Evolutionary conservation across 1,140 invertebrate species (phyloP).

Genomic region (Hyphantria cunea): DNA sequence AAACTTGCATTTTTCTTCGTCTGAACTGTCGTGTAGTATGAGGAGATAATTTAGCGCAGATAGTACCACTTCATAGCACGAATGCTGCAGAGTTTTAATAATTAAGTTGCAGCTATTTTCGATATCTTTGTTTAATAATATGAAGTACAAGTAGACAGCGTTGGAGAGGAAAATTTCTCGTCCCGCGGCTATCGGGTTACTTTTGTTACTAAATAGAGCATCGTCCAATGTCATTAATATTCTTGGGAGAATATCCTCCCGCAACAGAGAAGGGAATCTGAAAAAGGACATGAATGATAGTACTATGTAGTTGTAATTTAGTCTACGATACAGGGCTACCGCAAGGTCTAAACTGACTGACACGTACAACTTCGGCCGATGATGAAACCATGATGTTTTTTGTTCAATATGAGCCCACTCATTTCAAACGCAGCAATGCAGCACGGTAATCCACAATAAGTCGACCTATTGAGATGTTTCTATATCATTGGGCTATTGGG

Average conservation of each 20-base stretch:
- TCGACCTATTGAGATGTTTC: too few species aligned
- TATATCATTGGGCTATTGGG: too few species aligned
- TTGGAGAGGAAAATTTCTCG: constrained; percentile 53
- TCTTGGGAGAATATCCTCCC: constrained; percentile 38
- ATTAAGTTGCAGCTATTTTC: constrained; percentile 31
- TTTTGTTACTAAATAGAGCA: constrained; percentile 39
- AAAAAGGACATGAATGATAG: background rate
- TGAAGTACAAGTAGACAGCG: constrained; percentile 43
- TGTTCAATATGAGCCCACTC: too few species aligned
- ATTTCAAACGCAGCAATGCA: too few species aligned
- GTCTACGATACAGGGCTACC: too few species aligned
- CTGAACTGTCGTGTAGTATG: constrained; percentile 41
- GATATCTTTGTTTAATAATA: constrained; percentile 36
- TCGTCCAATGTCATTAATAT: constrained; percentile 38
- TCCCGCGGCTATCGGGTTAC: constrained; percentile 37
- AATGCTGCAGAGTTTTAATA: constrained; percentile 41
- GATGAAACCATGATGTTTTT: too few species aligned
- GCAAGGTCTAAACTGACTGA: too few species aligned
- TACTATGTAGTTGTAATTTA: too few species aligned
- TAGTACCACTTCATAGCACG: constrained; percentile 57
- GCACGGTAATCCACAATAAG: too few species aligned
- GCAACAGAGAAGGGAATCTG: constrained; percentile 54
- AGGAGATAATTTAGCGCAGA: constrained; percentile 55
- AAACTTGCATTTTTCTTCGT: constrained; percentile 42
- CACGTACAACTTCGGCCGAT: too few species aligned